Conservation (phyloP, 2,888 invertebrate species). For the Amiota minor region DNA sequence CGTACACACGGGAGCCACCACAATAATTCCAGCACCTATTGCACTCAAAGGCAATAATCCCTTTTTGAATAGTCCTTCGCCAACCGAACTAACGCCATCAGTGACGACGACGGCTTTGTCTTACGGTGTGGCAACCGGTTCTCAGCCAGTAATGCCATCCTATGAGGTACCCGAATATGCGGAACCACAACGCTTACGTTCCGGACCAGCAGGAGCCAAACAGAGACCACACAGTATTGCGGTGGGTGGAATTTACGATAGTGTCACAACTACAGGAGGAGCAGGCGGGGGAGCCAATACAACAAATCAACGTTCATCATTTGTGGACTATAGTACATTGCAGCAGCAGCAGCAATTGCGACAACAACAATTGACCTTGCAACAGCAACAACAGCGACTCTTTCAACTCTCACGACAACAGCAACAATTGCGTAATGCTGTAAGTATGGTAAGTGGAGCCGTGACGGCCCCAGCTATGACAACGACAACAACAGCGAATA, state of each 20-base stretch:
- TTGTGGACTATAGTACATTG: constrained; percentile 62
- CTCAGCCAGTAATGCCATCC: constrained; percentile 3
- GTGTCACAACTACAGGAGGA: not conserved
- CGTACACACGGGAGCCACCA: constrained; percentile 54
- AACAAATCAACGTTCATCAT: constrained; percentile 51
- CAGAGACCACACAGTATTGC: constrained; percentile 79
- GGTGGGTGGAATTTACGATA: constrained; percentile 56
- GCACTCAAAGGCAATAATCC: constrained; percentile 72
- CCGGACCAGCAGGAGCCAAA: constrained; percentile 59
- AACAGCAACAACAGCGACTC: constrained; percentile 65
- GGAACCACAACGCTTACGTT: constrained; percentile 68
- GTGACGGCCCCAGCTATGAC: constrained; percentile 21
- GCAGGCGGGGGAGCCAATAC: constrained; percentile 27
- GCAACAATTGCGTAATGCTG: constrained; percentile 65
- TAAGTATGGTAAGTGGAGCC: constrained; percentile 47
- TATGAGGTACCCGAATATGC: constrained; percentile 70
- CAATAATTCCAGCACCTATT: constrained; percentile 59
- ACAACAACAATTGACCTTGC: constrained; percentile 48
- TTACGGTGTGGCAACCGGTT: constrained; percentile 7
- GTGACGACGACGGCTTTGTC: not conserved
- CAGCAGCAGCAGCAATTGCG: constrained; percentile 53
- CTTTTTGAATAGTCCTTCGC: constrained; percentile 68
- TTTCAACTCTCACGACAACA: constrained; percentile 67
- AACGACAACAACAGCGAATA: constrained; percentile 46
- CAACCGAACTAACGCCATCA: constrained; percentile 54